These are phyloP conservation scores for Pinna nobilis DNA, from an alignment of 1,140 invertebrate genomes.

Conservation along the genomic window DNA sequence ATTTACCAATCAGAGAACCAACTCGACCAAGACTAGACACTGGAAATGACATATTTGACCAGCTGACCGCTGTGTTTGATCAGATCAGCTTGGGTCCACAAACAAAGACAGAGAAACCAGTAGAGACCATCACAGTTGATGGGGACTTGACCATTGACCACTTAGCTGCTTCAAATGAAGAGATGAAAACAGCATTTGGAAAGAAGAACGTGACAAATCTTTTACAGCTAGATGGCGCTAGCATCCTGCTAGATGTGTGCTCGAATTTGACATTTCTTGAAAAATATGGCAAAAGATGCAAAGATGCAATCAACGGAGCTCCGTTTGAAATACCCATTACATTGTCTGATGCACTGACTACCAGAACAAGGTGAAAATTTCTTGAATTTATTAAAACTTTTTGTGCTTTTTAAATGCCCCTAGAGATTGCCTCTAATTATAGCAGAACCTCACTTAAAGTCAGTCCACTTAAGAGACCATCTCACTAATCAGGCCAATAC, in stretches of 20 bases:
- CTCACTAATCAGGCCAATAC: too few species aligned
- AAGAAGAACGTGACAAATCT: slow-evolving; percentile 79
- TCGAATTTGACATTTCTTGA: slow-evolving; percentile 83
- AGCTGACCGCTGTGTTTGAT: slow-evolving; percentile 75
- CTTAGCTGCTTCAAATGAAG: slow-evolving; percentile 66
- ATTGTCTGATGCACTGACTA: slow-evolving; percentile 84
- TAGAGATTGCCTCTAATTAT: too few species aligned
- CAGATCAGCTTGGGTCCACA: slow-evolving; percentile 54
- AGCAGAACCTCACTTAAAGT: too few species aligned
- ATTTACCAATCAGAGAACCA: slow-evolving; percentile 61
- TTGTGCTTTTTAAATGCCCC: too few species aligned
- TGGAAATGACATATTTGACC: slow-evolving; percentile 74
- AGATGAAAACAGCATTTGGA: slow-evolving; percentile 75
- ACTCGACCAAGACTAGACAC: slow-evolving; percentile 72
- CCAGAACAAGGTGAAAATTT: slow-evolving; percentile 79
- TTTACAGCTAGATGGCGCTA: slow-evolving; percentile 84
- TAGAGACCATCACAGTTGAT: slow-evolving; percentile 65
- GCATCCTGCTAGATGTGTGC: slow-evolving; percentile 87
- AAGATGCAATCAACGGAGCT: slow-evolving; percentile 82
- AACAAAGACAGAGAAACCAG: slow-evolving; percentile 47
- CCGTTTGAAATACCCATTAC: slow-evolving; percentile 81
- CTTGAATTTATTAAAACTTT: too few species aligned
- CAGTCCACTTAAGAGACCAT: too few species aligned
- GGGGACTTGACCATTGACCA: slow-evolving; percentile 68
- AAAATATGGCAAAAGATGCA: slow-evolving; percentile 83